Evolutionary conservation across 2,113 vertebrate genomes (phyloP).

Genomic region (Halichoerus grypus): DNA sequence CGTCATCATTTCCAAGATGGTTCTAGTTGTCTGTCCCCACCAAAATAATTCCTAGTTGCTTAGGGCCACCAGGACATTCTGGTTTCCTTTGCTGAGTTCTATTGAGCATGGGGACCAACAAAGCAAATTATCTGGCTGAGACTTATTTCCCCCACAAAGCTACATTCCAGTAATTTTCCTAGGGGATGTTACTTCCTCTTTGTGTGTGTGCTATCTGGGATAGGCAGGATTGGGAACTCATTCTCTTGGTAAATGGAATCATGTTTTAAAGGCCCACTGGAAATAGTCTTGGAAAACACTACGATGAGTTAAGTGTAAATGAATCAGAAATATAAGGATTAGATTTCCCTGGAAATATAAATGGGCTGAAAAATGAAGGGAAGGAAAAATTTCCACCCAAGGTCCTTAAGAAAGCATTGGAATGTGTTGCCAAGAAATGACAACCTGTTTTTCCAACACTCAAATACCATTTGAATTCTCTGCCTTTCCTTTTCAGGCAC

Average conservation of each 20-base stretch:
- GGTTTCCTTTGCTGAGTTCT: background rate
- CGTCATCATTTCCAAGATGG: background rate
- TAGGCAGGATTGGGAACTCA: background rate
- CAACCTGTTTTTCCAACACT: conserved; percentile 33
- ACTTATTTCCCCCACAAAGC: background rate
- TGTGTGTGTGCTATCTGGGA: background rate
- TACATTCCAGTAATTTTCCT: background rate
- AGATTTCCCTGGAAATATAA: conserved; percentile 53
- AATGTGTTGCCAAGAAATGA: conserved; percentile 21
- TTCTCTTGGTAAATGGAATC: background rate
- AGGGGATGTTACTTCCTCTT: background rate
- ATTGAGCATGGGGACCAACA: background rate
- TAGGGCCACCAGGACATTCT: background rate
- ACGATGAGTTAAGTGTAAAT: conserved; percentile 57
- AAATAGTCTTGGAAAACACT: conserved; percentile 48
- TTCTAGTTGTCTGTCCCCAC: background rate
- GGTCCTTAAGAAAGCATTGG: background rate
- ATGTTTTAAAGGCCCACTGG: background rate
- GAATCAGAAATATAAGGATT: conserved; percentile 60
- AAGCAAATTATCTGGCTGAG: background rate
- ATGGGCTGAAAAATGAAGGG: conserved; percentile 14
- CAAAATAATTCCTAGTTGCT: background rate
- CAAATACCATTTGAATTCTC: background rate
- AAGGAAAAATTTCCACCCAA: background rate
- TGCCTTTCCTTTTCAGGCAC: background rate